These are phyloP conservation scores for Augochlora pura DNA, from an alignment of 1,140 invertebrate species.

Conservation along the genomic window DNA sequence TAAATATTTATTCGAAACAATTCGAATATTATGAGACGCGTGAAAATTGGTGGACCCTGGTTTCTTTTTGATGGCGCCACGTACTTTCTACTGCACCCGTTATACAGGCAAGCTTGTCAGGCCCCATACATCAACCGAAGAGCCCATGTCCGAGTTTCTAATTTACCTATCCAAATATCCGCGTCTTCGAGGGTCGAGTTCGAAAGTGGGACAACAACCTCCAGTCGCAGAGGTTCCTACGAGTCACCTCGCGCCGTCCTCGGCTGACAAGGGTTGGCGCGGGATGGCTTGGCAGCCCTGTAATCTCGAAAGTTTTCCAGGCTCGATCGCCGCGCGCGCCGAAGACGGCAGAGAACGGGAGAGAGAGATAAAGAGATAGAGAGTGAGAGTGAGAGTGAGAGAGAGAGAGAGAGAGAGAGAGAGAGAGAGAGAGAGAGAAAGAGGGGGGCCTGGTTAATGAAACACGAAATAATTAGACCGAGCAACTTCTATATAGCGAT, in stretches of 20 bases:
- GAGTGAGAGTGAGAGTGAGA: too few species aligned
- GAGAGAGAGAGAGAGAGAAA: too few species aligned
- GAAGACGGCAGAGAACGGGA: background rate
- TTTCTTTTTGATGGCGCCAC: too few species aligned
- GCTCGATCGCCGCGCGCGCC: conserved; percentile 25
- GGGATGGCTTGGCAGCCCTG: background rate
- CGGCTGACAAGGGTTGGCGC: too few species aligned
- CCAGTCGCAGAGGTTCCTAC: conserved; percentile 9
- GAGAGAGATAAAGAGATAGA: too few species aligned
- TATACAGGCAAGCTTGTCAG: too few species aligned
- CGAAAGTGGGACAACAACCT: conserved; percentile 9
- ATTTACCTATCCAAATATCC: background rate
- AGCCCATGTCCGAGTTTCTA: background rate
- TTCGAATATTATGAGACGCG: too few species aligned
- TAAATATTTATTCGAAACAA: too few species aligned
- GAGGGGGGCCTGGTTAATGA: conserved; percentile 24
- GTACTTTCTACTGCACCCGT: too few species aligned
- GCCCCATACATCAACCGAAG: too few species aligned
- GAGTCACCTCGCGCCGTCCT: conserved; percentile 4
- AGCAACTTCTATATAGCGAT: background rate
- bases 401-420: background rate
- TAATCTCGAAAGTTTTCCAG: conserved; percentile 35
- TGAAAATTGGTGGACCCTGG: too few species aligned
- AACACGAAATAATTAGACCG: conserved; percentile 47
- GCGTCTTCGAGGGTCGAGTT: background rate